phyloP scores from a whole-genome alignment of 2,888 invertebrate genomes.

The Sphecodes monilicornis region DNA sequence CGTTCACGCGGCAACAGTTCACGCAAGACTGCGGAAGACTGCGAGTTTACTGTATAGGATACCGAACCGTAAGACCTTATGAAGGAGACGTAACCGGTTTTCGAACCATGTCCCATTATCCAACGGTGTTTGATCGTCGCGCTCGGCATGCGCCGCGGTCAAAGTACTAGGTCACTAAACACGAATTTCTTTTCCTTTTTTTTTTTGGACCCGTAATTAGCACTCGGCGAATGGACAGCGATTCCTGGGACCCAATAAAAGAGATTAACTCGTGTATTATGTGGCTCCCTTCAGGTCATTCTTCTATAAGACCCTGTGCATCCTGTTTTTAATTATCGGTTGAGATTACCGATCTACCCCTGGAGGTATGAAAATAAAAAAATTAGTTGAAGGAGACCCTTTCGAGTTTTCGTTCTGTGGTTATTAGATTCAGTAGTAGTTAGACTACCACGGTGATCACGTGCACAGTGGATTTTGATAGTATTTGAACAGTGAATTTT shows the following conservation, averaged over 20 bases:
- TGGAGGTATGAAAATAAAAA: no score
- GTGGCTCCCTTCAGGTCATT: background rate
- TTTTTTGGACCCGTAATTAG: background rate
- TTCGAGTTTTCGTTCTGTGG: background rate
- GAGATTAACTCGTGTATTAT: background rate
- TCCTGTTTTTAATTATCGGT: background rate
- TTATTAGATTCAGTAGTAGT: background rate
- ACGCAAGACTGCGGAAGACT: slow-evolving; percentile 62
- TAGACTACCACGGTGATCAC: no score
- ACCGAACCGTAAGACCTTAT: slow-evolving; percentile 5
- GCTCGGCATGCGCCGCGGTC: background rate
- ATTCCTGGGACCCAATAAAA: background rate
- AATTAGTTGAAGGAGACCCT: background rate
- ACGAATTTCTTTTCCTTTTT: background rate
- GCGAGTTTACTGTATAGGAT: slow-evolving; percentile 34
- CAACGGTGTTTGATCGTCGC: background rate
- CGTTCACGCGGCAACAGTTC: slow-evolving; percentile 27
- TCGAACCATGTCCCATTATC: background rate
- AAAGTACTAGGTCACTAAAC: background rate
- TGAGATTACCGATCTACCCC: no score
- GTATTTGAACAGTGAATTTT: background rate
- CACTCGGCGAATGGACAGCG: background rate
- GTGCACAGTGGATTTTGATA: background rate
- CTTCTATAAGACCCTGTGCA: background rate
- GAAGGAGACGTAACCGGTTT: slow-evolving; percentile 45